phyloP scores from a whole-genome alignment of 2,888 invertebrate genomes.

The Lasioglossum figueresi region DNA sequence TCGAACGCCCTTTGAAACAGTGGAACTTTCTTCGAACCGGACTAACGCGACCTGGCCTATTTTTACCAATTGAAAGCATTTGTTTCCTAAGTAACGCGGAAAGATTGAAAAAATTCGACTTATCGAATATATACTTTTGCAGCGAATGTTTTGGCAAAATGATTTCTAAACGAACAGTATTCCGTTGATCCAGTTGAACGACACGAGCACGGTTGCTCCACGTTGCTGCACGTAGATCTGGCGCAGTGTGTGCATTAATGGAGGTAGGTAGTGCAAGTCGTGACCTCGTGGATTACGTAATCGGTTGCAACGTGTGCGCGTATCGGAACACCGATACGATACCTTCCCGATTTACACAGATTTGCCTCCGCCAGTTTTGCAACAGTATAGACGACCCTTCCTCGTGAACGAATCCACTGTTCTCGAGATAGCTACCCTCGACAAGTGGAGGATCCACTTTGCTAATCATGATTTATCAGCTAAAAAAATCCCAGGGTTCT shows the following conservation, averaged over 20 bases:
- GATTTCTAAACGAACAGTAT: not conserved
- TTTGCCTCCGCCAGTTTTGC: slow-evolving; percentile 25
- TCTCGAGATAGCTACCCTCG: slow-evolving; percentile 29
- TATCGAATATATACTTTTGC: too few relatives aligned
- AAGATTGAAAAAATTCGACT: too few relatives aligned
- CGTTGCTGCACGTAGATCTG: slow-evolving; percentile 30
- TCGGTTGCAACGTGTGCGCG: slow-evolving; percentile 45
- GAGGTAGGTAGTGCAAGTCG: slow-evolving; percentile 64
- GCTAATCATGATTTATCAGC: slow-evolving; percentile 49
- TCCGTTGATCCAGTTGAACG: slow-evolving; percentile 16
- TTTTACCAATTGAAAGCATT: too few relatives aligned
- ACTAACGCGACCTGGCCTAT: too few relatives aligned
- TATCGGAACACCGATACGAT: slow-evolving; percentile 51
- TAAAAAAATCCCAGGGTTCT: slow-evolving; percentile 32
- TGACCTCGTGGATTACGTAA: slow-evolving; percentile 70
- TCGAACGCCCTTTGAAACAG: not conserved
- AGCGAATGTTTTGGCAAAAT: not conserved
- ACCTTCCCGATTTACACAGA: slow-evolving; percentile 48
- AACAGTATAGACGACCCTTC: slow-evolving; percentile 30
- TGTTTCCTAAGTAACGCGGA: too few relatives aligned
- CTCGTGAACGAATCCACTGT: slow-evolving; percentile 27
- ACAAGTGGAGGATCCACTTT: slow-evolving; percentile 52
- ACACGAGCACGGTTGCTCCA: slow-evolving; percentile 9
- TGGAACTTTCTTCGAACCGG: too few relatives aligned
- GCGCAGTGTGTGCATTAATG: slow-evolving; percentile 56